phyloP scores from a whole-genome alignment of 1,140 invertebrate genomes.

The Fopius arisanus region DNA sequence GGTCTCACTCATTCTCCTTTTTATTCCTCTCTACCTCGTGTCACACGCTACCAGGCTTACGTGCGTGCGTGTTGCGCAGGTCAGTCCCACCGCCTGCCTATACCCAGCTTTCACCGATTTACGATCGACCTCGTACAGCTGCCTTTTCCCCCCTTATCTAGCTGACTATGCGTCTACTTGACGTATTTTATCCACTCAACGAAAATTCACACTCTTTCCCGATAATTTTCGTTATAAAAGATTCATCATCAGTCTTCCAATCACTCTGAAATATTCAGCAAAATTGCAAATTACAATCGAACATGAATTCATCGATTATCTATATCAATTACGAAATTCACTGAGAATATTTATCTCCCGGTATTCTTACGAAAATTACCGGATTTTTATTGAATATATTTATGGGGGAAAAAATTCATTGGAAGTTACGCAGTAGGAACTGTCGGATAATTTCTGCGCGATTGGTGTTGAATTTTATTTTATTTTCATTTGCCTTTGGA shows the following conservation, averaged over 20 bases:
- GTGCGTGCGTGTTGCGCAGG: slow-evolving; percentile 31
- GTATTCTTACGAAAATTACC: no score
- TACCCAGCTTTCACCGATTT: slow-evolving; percentile 30
- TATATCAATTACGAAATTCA: no score
- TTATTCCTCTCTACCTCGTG: not conserved
- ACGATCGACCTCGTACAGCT: slow-evolving; percentile 14
- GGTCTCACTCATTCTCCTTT: not conserved
- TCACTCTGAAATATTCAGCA: no score
- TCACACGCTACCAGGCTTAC: slow-evolving; percentile 19
- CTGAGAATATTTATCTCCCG: no score
- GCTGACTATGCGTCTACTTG: not conserved
- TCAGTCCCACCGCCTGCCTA: slow-evolving; percentile 16
- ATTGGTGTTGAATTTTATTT: no score
- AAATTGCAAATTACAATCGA: no score
- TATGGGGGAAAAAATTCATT: no score
- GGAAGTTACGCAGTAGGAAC: no score
- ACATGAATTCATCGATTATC: no score
- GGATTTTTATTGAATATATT: no score
- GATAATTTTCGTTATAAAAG: not conserved
- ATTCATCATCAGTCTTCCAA: not conserved
- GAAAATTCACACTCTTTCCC: not conserved
- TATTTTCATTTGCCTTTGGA: no score
- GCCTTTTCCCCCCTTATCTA: slow-evolving; percentile 23
- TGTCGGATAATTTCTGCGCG: no score
- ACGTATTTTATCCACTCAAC: not conserved